Base-by-base conservation (phyloP, 2,797 vertebrate genomes). In the Delichon dasypus region DNA sequence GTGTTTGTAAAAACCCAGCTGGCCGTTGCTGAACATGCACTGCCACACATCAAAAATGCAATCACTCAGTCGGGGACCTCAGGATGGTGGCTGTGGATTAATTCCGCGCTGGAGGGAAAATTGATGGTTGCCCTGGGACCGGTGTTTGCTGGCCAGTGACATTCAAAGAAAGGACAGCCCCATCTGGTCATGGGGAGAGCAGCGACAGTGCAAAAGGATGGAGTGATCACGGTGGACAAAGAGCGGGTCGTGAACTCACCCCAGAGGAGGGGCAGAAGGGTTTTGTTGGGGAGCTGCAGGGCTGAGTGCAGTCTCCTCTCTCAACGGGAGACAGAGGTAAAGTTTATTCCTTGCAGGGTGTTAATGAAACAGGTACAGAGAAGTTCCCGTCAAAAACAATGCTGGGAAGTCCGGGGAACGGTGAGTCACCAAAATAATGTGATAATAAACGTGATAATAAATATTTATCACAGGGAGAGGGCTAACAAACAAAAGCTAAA, bases 171-270 rank as follows among this genome's bases (percentile, higher is more conserved):
- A 90, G 55, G 30, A 76, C 50, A 78, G 70, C 55, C 93, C 78
- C 89, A 92, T 88, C 89, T 94, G 91, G 76, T 47, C 73, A 6
- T 55, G 76, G 79, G 42, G 65, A 91, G 80, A 81, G 73, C 51
- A 40, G 61, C 71, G 93, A 72, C 0, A 1, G 11, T 44, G 60
- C n/a, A 68, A 58, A 78, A 86, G 61, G 42, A 34, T 54, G 30
- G 66, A 74, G 23, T 42, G 55, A 7, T 70, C 51, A 26, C 30
- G 1, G 15, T 30, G 61, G 40, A 47, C 48, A 84, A 79, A 58
- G 12, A 72, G 72, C 48, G 83, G 87, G 47, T 26, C 42, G 21
- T 76, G 72, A 85, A n/a, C 40, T 79, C n/a, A 8, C 47, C 57
- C 61, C 42, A 19, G 13, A 89, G 40, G 42, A 85, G 50, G 22